These are phyloP conservation scores for Neolamprologus kungweensis DNA, from an alignment of 2,113 vertebrate species.

Conservation along the genomic window DNA sequence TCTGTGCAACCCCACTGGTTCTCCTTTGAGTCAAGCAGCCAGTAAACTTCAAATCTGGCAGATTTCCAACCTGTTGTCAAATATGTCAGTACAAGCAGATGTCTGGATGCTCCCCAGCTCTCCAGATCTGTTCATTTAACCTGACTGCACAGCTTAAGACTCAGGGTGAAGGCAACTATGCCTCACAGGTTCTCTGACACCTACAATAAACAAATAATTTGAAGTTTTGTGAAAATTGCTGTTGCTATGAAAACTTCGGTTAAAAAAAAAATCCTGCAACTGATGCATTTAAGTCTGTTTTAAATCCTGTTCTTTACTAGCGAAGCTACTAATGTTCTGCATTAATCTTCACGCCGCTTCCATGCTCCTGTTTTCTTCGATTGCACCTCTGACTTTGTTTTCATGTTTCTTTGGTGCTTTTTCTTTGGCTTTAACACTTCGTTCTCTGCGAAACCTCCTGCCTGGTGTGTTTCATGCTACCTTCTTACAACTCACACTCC, in stretches of 20 bases:
- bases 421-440: constrained; percentile 9
- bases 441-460: constrained; percentile 11
- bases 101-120: neutral
- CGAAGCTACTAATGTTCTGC: neutral
- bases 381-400: neutral
- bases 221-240: neutral
- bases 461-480: constrained; percentile 17
- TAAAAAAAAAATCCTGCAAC: neutral
- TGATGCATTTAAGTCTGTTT: neutral
- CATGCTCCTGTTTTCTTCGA: neutral
- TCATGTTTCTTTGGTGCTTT: neutral
- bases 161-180: neutral
- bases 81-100: neutral
- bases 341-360: neutral
- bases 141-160: constrained; percentile 4
- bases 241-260: neutral
- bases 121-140: constrained; percentile 17
- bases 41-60: constrained; percentile 23
- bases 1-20: neutral
- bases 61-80: constrained; percentile 29
- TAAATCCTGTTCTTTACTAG: neutral
- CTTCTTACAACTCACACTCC: neutral
- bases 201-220: neutral
- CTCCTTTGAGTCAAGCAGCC: neutral
- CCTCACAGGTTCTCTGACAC: neutral